Conservation (phyloP, 2,113 vertebrate genomes). For the Lophura nycthemera region DNA sequence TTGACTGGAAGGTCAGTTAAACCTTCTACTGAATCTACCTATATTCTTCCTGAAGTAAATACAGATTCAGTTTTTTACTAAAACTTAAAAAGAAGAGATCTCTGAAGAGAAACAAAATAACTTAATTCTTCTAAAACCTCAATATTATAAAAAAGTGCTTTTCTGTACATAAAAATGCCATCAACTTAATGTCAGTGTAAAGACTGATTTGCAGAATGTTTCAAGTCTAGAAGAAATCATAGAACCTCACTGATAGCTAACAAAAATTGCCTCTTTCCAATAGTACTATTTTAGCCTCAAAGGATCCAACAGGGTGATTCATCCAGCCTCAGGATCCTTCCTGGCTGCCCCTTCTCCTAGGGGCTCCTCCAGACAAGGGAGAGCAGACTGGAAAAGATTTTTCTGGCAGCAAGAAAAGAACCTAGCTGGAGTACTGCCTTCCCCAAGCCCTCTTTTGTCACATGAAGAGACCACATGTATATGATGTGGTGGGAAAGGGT, state of each 20-base stretch:
- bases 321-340: slow-evolving; percentile 13
- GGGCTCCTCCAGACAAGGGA: slow-evolving; percentile 9
- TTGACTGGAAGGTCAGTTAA: neutral
- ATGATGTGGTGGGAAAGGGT: neutral
- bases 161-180: slow-evolving; percentile 25
- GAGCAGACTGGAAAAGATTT: slow-evolving; percentile 38
- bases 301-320: slow-evolving; percentile 22
- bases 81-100: neutral
- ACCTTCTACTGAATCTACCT: neutral
- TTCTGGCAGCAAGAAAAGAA: slow-evolving; percentile 33
- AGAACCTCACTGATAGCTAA: neutral
- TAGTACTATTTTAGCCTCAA: neutral
- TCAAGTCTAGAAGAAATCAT: slow-evolving; percentile 1
- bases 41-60: neutral
- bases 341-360: slow-evolving; percentile 9
- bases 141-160: neutral
- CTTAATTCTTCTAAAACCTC: slow-evolving; percentile 12
- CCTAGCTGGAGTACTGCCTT: neutral
- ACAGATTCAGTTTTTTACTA: neutral
- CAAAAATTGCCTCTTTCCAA: neutral
- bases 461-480: neutral
- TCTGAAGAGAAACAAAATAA: slow-evolving; percentile 11
- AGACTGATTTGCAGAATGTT: slow-evolving; percentile 2
- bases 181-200: slow-evolving; percentile 5
- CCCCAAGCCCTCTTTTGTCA: slow-evolving; percentile 26